Base-by-base conservation (phyloP, 2,888 invertebrate genomes). In the Aphrophora alni region DNA sequence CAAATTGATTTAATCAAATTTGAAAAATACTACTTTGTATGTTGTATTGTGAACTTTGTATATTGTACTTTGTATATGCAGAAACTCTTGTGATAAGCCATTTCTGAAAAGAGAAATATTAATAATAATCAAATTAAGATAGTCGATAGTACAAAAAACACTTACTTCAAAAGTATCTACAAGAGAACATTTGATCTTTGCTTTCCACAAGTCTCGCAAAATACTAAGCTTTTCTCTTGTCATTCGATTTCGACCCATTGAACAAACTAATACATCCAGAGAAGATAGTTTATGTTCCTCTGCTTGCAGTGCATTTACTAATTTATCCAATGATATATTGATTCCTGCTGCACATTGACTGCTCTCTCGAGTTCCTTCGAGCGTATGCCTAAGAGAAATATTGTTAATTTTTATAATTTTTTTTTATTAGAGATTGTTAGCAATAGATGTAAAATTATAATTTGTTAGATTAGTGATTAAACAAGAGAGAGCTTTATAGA, bases 251-350 rank as follows among this genome's bases (percentile, higher is more conserved):
- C 71, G 92, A 90, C 84, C 90, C 82, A 95, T 87, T 10, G 91
- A 92, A 89, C 93, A 93, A 84, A 97, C 91, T 0, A 93, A 90
- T 0, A 93, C 92, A 86, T 95, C 94, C 25, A 92, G 89, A 21
- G 89, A 88, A 1, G 88, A 88, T 81, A 88, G 89, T 86, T 82
- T 85, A 21, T 92, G 90, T 86, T 90, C 88, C 86, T 90, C 88
- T 85, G 90, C 84, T 86, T 90, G 89, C n/a, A 93, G 88, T 0
- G 92, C 91, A 74, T 91, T 90, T 0, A 93, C 92, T 84, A 97
- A 90, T 86, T 94, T 92, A 85, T 98, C 97, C 81, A 97, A 88
- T 0, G 95, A 95, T 86, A 98, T 92, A 4, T 97, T 96, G 83
- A 97, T 92, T 0, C 98, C 97, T 0, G 94, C 95, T 0, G 95